These are phyloP conservation scores for Dasysyrphus tricinctus DNA, from an alignment of 2,888 invertebrate species.

Conservation along the genomic window DNA sequence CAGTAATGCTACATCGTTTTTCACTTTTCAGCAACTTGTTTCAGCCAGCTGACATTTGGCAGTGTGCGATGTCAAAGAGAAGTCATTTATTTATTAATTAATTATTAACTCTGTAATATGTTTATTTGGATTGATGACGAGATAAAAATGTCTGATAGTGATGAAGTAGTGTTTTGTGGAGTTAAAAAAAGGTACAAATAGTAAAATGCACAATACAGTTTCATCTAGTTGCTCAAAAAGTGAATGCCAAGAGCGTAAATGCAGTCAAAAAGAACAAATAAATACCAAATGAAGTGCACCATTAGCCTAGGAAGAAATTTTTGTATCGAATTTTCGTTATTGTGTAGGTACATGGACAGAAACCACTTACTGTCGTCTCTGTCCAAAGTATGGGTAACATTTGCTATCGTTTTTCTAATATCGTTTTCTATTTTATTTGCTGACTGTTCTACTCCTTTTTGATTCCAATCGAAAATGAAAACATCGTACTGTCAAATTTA, in stretches of 20 bases:
- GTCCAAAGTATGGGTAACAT: no score
- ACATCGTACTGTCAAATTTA: no score
- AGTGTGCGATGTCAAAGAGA: conserved; percentile 36
- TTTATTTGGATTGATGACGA: conserved; percentile 39
- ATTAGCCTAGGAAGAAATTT: no score
- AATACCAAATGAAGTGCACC: no score
- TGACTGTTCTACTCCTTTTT: no score
- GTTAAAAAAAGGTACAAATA: not conserved
- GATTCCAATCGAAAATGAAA: no score
- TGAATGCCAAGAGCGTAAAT: not conserved
- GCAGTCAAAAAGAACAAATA: no score
- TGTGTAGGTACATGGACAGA: no score
- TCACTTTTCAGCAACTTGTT: conserved; percentile 31
- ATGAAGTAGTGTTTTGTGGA: conserved; percentile 8
- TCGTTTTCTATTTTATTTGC: no score
- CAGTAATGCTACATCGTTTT: conserved; percentile 25
- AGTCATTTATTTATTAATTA: conserved; percentile 38
- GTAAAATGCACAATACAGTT: not conserved
- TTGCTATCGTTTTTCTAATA: no score
- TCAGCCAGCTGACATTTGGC: conserved; percentile 43
- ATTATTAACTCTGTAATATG: not conserved
- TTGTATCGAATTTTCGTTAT: no score
- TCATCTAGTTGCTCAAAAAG: not conserved
- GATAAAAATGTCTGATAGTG: conserved; percentile 6
- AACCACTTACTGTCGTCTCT: no score